Evolutionary conservation across 2,888 invertebrate genomes (phyloP).

Genomic region (Tetragnatha montana): DNA sequence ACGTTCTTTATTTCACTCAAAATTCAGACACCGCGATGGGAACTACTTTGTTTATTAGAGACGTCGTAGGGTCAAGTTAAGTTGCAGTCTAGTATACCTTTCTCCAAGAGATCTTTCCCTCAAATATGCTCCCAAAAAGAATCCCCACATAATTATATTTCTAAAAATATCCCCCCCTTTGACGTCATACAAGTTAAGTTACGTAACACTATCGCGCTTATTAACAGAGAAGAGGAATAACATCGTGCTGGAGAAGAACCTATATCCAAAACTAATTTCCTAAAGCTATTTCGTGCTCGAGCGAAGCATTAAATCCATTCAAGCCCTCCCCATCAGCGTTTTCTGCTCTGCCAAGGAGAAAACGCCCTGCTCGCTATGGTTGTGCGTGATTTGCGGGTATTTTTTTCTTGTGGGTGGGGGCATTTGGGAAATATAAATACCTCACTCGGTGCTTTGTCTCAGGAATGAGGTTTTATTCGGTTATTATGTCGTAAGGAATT

Average conservation of each 20-base stretch:
- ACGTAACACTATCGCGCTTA: neutral
- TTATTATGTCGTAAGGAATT: too few species aligned
- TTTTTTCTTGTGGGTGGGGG: neutral
- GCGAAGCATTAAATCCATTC: slow-evolving; percentile 7
- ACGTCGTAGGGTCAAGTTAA: too few species aligned
- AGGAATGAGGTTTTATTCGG: neutral
- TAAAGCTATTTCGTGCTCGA: neutral
- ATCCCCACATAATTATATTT: neutral
- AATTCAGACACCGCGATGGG: too few species aligned
- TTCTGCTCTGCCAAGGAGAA: slow-evolving; percentile 14
- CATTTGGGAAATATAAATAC: neutral
- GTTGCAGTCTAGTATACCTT: too few species aligned
- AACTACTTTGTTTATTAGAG: too few species aligned
- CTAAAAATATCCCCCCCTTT: neutral
- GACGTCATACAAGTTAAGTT: slow-evolving; percentile 7
- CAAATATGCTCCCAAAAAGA: neutral
- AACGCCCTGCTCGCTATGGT: slow-evolving; percentile 12
- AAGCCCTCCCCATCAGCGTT: slow-evolving; percentile 9
- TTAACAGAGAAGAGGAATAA: neutral
- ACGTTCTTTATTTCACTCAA: too few species aligned
- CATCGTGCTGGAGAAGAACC: neutral
- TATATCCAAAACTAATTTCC: slow-evolving; percentile 41
- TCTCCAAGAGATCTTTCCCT: neutral
- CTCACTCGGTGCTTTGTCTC: neutral
- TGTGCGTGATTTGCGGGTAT: slow-evolving; percentile 9